These are phyloP conservation scores for Leuciscus idus DNA, from an alignment of 2,113 vertebrate genomes.

Conservation along the genomic window DNA sequence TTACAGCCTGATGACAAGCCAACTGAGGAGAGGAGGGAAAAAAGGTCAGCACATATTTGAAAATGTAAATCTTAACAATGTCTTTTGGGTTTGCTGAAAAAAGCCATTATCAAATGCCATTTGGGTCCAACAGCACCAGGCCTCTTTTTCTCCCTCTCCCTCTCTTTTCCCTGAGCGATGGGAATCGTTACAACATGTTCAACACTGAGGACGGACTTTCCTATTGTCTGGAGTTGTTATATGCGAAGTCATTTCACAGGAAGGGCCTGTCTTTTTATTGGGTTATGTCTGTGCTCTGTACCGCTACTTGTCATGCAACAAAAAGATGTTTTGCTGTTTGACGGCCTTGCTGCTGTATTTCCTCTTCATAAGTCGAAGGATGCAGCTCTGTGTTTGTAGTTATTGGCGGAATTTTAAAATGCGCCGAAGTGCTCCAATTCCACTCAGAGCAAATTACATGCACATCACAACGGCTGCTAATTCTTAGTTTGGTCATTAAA, in stretches of 20 bases:
- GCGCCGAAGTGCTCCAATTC: conserved; percentile 73
- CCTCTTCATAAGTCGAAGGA: conserved; percentile 13
- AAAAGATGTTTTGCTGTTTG: conserved; percentile 22
- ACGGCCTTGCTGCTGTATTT: background rate
- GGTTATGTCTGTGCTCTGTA: conserved; percentile 62
- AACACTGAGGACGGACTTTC: conserved; percentile 67
- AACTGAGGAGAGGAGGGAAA: conserved; percentile 88
- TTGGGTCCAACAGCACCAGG: conserved; percentile 86
- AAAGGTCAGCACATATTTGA: conserved; percentile 99
- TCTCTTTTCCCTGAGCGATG: conserved; percentile 71
- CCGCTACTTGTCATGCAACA: conserved; percentile 61
- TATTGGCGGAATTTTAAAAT: conserved; percentile 69
- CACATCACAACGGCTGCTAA: conserved; percentile 78
- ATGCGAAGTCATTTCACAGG: conserved; percentile 62
- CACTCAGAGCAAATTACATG: conserved; percentile 77
- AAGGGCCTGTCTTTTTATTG: conserved; percentile 65
- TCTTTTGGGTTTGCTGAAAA: conserved; percentile 91
- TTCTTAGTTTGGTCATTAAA: conserved; percentile 85
- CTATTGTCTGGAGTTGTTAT: conserved; percentile 73
- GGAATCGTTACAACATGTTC: conserved; percentile 81
- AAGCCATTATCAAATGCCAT: conserved; percentile 97
- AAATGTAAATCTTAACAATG: conserved; percentile 99
- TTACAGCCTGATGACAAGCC: conserved; percentile 98
- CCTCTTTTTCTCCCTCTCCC: conserved; percentile 64
- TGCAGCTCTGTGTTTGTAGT: conserved; percentile 27